Evolutionary conservation across 92 coral and sea anemone species (phyloP), one percentile per base, ranked within the genome.

Genomic region (Bergia sp.): DNA sequence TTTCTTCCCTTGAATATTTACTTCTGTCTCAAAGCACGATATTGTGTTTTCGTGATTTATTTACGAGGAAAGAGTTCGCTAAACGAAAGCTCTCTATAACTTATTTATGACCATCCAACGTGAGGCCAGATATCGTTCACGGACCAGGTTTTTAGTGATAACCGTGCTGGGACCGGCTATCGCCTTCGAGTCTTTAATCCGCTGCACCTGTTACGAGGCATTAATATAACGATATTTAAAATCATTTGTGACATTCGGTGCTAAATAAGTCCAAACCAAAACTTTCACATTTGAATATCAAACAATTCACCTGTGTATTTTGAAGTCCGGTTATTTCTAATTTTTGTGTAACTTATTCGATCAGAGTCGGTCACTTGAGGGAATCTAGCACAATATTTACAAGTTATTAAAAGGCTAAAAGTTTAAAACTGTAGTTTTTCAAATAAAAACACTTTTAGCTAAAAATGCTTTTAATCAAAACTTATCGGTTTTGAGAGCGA

Each of bases 1-100:
- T 76, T 41, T 41, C 45, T 2, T 76, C 45, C 5, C 36, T 18
- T 10, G 18, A 75, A 41, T 76, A 76, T 76, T 76, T 76, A 76
- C 77, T 42, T 41, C 41, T 76, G 80, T 76, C 80, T 76, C 50
- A 76, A 76, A 21, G 43, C 53, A 76, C 45, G 80, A 76, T 42
- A 5, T 41, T 16, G 45, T 76, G 43, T 76, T 16, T 39, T 41
- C 36, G 20, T 39, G 50, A 76, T 76, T 76, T 76, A 5, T 40
- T 76, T 76, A 76, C 49, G 20, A 41, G 69, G 80, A 41, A 41
- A 76, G 45, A 76, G 45, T 76, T 23, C 2, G 21, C 7, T 37
- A 9, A 15, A 15, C 23, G 82, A 79, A 49, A 79, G 82, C 42
- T 44, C 3, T 44, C 5, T 7, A 23, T n/a, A 23, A 9, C 43